Percentiles rank a stretch among this genome's conserved stretches.
Conservation (phyloP, 2,888 invertebrate genomes). For the Pseudolycoriella hygida region DNA sequence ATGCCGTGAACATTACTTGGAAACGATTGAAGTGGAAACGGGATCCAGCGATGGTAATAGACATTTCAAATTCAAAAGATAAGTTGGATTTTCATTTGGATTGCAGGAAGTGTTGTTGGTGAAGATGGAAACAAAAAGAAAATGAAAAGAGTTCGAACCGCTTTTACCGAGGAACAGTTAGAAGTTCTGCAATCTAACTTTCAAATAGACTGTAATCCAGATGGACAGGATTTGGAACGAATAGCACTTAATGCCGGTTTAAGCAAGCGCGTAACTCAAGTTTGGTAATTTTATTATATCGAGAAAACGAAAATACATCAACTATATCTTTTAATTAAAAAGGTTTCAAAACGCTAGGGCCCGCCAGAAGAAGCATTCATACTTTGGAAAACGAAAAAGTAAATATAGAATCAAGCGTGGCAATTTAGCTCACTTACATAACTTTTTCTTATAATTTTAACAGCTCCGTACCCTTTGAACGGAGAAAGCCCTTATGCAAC, state of each 20-base stretch:
- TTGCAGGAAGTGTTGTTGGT: neutral
- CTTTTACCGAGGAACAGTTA: slow-evolving; percentile 88
- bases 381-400: slow-evolving; percentile 7
- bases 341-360: slow-evolving; percentile 70
- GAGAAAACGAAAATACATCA: too few species aligned
- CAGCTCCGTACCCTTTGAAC: too few species aligned
- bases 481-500: too few species aligned
- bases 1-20: slow-evolving; percentile 94
- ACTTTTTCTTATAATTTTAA: too few species aligned
- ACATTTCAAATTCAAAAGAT: neutral
- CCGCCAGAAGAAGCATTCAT: slow-evolving; percentile 53
- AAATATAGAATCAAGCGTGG: too few species aligned
- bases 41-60: slow-evolving; percentile 72
- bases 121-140: slow-evolving; percentile 20
- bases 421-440: too few species aligned
- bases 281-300: slow-evolving; percentile 39
- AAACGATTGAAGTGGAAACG: slow-evolving; percentile 82
- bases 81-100: neutral
- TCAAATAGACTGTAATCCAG: slow-evolving; percentile 85
- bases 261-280: slow-evolving; percentile 76
- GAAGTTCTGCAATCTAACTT: slow-evolving; percentile 87
- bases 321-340: too few species aligned
- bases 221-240: slow-evolving; percentile 84
- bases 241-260: slow-evolving; percentile 87
- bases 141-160: slow-evolving; percentile 82